Evolutionary conservation across 2,888 invertebrate species (phyloP), one percentile per base, ranked within the genome.

Genomic region (Pantelozetes paolii): DNA sequence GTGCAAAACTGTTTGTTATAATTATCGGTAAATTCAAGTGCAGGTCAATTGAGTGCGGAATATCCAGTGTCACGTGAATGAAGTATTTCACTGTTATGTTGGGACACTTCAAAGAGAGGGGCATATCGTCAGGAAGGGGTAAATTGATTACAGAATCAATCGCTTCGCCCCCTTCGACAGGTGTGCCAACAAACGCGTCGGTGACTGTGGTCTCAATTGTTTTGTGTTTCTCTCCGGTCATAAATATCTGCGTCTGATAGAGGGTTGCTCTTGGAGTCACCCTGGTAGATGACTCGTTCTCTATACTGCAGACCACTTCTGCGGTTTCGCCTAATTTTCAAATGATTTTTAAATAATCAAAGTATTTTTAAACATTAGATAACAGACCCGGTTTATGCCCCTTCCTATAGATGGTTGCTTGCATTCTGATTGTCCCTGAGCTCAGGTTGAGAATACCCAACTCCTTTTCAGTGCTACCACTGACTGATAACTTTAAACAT

Each of bases 401-500:
- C 48, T 73, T 73, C n/a, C 48, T 42, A 18, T 30, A 50, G 36
- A 73, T 40, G 11, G 42, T 26, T 0, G 48, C 69, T 18, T 67
- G 20, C 15, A 73, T 40, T 11, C 40, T 28, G 30, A 73, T 64
- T 2, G 20, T 42, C 13, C 73, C 73, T 2, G 73, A 69, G 28
- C 69, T 69, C 48, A 73, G 28, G 32, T 67, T 64, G 6, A 73
- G 45, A 11, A 73, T 18, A 6, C 69, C 67, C 5, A 73, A 8
- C 23, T 73, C 73, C 28, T 73, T 73, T 57, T 73, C 73, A n/a
- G 69, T 48, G 26, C 69, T 73, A 15, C 73, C 73, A 36, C 73
- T 42, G 11, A 73, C 73, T 9, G 73, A 69, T 18, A 73, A 48
- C 73, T 73, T 28, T 8, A 15, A n/a, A 28, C 26, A 67, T 20